phyloP scores from a whole-genome alignment of 2,113 vertebrate genomes.

The Salvelinus alpinus region DNA sequence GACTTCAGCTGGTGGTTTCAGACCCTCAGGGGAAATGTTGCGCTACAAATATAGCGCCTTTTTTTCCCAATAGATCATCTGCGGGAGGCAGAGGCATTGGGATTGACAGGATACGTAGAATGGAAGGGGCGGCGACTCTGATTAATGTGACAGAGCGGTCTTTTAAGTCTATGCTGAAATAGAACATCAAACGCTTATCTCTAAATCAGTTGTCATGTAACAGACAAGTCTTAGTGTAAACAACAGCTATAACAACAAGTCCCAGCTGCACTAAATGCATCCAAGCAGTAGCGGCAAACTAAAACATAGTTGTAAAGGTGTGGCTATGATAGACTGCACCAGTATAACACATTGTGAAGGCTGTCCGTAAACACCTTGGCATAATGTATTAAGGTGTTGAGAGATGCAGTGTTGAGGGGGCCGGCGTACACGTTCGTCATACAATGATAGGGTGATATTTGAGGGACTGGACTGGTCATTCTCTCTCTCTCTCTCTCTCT shows the following conservation, averaged over 20 bases:
- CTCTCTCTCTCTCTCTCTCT: constrained; percentile 19
- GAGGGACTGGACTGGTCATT: constrained; percentile 67
- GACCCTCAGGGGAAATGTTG: constrained; percentile 73
- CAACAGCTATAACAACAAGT: too few species aligned
- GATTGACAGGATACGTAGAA: constrained; percentile 69
- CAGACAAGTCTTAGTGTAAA: too few species aligned
- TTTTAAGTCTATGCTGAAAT: constrained; percentile 71
- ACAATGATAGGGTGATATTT: constrained; percentile 6
- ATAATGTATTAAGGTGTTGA: constrained; percentile 39
- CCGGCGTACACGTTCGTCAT: constrained; percentile 19
- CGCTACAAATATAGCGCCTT: constrained; percentile 76
- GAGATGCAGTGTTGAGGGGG: constrained; percentile 39
- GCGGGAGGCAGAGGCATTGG: constrained; percentile 44
- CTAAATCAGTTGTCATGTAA: constrained; percentile 1
- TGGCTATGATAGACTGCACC: constrained; percentile 1
- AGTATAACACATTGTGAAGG: constrained; percentile 56
- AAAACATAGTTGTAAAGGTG: neutral
- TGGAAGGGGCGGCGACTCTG: constrained; percentile 58
- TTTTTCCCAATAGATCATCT: constrained; percentile 71
- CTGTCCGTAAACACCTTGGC: constrained; percentile 63
- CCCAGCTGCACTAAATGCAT: too few species aligned
- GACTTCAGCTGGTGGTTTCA: constrained; percentile 78
- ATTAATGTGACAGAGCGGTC: constrained; percentile 76
- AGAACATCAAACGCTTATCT: constrained; percentile 66
- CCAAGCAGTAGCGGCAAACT: too few species aligned